Percentiles rank a stretch among this genome's conserved stretches.
Conservation (phyloP, 2,113 vertebrate genomes). For the Cottus gobio region DNA sequence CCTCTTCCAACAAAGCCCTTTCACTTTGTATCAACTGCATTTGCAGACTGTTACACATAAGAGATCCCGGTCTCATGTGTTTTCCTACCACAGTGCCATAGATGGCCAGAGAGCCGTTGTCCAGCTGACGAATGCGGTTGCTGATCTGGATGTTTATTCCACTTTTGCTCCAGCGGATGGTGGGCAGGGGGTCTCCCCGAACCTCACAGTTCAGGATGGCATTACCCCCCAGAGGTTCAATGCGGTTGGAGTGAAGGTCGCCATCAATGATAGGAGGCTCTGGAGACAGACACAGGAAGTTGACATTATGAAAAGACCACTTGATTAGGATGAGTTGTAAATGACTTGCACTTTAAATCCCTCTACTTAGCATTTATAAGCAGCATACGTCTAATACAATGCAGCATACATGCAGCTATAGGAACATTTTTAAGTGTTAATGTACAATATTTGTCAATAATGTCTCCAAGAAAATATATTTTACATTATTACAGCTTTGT, state of each 20-base stretch:
- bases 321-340: not conserved
- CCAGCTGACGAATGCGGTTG: conserved; percentile 89
- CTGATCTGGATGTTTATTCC: conserved; percentile 86
- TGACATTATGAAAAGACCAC: not conserved
- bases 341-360: not conserved
- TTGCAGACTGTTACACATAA: too few relatives aligned
- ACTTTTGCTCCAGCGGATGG: conserved; percentile 93
- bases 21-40: not conserved
- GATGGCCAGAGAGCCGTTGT: conserved; percentile 95
- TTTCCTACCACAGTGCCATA: conserved; percentile 92
- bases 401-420: not conserved
- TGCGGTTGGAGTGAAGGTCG: conserved; percentile 88
- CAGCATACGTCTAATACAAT: not conserved
- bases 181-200: conserved; percentile 92
- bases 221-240: conserved; percentile 92
- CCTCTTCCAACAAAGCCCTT: not conserved
- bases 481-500: not conserved
- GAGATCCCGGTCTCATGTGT: not conserved
- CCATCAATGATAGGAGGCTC: conserved; percentile 96
- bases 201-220: conserved; percentile 94
- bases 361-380: not conserved
- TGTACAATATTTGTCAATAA: not conserved
- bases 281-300: conserved; percentile 56
- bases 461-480: not conserved
- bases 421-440: not conserved